Percentiles rank a stretch among this genome's conserved stretches.
Evolutionary conservation across 1,140 invertebrate species (phyloP).

Genomic region (Aphelinus certus): DNA sequence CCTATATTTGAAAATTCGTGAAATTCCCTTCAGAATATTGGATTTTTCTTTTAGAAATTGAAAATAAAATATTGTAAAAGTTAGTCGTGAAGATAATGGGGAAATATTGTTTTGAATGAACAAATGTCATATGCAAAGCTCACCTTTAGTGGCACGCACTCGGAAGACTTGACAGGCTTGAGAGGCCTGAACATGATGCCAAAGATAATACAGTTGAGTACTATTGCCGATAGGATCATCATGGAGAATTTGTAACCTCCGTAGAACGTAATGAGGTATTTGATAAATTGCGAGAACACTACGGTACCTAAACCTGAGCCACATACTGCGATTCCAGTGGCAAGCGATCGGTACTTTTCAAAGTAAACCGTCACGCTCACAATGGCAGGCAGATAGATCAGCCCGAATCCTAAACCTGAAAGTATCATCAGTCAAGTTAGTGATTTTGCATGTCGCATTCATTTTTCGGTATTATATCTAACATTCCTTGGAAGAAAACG

Average conservation of each 20-base stretch:
- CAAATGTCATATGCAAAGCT: neutral
- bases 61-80: no score
- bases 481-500: no score
- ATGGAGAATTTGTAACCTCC: slow-evolving; percentile 80
- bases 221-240: slow-evolving; percentile 81
- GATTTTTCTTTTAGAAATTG: no score
- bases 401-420: slow-evolving; percentile 88
- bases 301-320: slow-evolving; percentile 91
- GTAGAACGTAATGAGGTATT: slow-evolving; percentile 70
- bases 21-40: no score
- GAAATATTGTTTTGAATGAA: no score
- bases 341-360: slow-evolving; percentile 88
- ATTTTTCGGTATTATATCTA: no score
- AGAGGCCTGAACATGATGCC: slow-evolving; percentile 84
- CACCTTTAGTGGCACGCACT: slow-evolving; percentile 45
- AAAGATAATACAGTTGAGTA: slow-evolving; percentile 85
- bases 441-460: no score
- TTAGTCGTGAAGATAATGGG: no score
- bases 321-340: slow-evolving; percentile 94
- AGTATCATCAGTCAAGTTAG: slow-evolving; percentile 19
- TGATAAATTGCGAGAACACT: slow-evolving; percentile 82
- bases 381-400: slow-evolving; percentile 94
- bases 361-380: slow-evolving; percentile 96
- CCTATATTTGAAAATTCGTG: no score
- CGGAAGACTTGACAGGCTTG: slow-evolving; percentile 54